Base-by-base conservation (phyloP, 2,888 invertebrate species). In the Dynastes hyllus region DNA sequence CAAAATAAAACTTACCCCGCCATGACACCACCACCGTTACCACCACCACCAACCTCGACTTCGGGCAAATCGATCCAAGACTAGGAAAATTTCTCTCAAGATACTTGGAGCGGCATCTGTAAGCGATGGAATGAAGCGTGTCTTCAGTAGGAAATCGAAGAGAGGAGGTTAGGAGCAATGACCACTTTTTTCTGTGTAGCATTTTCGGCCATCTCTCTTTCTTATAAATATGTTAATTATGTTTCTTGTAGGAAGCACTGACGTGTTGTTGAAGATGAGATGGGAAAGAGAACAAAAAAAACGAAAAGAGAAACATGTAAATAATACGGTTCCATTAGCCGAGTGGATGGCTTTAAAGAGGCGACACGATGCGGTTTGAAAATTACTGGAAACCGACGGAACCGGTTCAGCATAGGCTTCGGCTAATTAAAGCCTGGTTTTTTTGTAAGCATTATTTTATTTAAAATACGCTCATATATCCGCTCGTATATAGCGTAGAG, bases 81-180 rank as follows among this genome's bases (percentile, higher is more conserved):
- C 27, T 45, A 32, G 61, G 61, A 45, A 75, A 71, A 75, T 61
- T 75, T 45, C 45, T 45, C 61, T 45, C 50, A 58, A 75, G 73
- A 75, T 75, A 75, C 73, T 45, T 32, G 22, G 40, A 65, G 73
- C 78, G 78, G 73, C 78, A 78, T 78, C 78, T 78, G 32, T 27
- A 70, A 78, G 73, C 58, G 65, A 78, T 70, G n/a, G 61, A 78
- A 69, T 32, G 73, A 75, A 75, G 27, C 61, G 61, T 27, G 16
- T 50, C 45, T 22, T 61, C 61, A 40, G 45, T 4, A 51, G 69
- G 51, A 51, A 45, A 63, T 29, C 61, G 61, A 75, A 75, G 63
- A 45, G 40, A 32, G 13, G 55, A 61, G 61, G 40, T 61, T 45
- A 22, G 58, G 61, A 29, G 61, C 61, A 63, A 61, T 32, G 61